Conservation (phyloP, 2,113 vertebrate genomes). For the Bubo blakistoni region DNA sequence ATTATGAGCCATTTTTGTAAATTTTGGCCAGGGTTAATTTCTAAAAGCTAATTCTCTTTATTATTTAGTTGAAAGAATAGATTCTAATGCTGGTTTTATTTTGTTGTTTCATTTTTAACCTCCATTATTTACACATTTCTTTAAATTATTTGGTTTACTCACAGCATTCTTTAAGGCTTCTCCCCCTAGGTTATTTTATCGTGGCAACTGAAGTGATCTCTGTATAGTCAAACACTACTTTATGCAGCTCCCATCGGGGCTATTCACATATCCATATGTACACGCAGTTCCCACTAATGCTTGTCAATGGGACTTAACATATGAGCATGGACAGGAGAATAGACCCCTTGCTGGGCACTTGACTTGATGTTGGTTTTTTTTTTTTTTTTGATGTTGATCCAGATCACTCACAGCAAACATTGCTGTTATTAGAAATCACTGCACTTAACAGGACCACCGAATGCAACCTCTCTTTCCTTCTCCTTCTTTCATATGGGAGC, state of each 20-base stretch:
- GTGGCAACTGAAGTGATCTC: neutral
- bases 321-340: slow-evolving; percentile 50
- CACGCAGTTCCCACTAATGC: slow-evolving; percentile 36
- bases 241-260: slow-evolving; percentile 35
- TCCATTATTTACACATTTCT: neutral
- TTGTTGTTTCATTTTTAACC: neutral
- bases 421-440: slow-evolving; percentile 29
- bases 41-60: neutral
- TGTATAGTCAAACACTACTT: neutral
- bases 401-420: slow-evolving; percentile 19
- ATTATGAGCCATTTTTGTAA: neutral
- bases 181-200: neutral
- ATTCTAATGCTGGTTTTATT: neutral
- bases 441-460: neutral
- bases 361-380: neutral
- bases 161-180: neutral
- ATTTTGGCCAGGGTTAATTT: neutral
- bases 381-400: slow-evolving; percentile 30
- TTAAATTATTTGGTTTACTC: neutral
- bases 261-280: slow-evolving; percentile 44
- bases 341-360: slow-evolving; percentile 53
- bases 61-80: neutral
- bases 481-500: neutral
- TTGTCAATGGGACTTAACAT: slow-evolving; percentile 53
- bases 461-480: neutral